Conservation (phyloP, 2,797 vertebrate species). For the Takifugu rubripes region DNA sequence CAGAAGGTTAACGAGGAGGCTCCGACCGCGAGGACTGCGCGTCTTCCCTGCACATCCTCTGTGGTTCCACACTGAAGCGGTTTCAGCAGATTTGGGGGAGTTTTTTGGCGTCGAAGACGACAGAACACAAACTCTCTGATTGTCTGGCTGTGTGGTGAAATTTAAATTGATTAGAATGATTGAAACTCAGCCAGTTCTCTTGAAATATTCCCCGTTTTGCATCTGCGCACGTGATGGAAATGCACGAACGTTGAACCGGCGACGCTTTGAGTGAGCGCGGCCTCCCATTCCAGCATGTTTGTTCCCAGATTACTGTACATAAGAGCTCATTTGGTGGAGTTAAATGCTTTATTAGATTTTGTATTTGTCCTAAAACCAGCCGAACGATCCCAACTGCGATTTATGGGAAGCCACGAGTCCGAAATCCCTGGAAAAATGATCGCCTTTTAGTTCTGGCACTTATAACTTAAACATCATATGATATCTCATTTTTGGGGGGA, state of each 20-base stretch:
- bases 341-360: conserved; percentile 19
- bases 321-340: conserved; percentile 43
- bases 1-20: conserved; percentile 63
- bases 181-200: conserved; percentile 8
- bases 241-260: no score
- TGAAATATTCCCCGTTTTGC: conserved; percentile 16
- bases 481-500: conserved; percentile 43
- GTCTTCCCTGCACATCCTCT: conserved; percentile 54
- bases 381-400: conserved; percentile 24
- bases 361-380: conserved; percentile 15
- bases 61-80: conserved; percentile 55
- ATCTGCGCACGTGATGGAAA: conserved; percentile 18
- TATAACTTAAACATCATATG: conserved; percentile 29
- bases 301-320: no score
- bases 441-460: conserved; percentile 35
- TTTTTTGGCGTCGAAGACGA: no score
- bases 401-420: conserved; percentile 33
- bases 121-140: no score
- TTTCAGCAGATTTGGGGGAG: conserved; percentile 43
- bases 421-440: conserved; percentile 50
- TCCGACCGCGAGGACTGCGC: conserved; percentile 48
- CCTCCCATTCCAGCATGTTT: no score
- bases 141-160: conserved; percentile 4
- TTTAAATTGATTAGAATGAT: conserved; percentile 15
- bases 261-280: no score